These are phyloP conservation scores for Copidosoma floridanum DNA, from an alignment of 1,140 invertebrate species.

Conservation along the genomic window DNA sequence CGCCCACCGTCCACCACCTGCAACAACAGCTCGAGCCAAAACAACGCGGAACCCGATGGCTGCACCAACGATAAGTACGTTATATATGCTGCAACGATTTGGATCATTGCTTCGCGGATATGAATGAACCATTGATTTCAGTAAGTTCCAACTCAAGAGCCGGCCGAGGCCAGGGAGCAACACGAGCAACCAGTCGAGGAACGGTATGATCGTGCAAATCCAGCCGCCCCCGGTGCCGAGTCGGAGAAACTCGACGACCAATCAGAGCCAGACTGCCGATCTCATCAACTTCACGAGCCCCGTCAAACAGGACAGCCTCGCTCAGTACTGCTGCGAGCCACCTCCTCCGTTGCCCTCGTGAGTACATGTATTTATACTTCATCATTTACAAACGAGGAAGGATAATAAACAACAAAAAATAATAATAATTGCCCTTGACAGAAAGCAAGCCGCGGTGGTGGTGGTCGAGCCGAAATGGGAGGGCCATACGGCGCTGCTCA, in stretches of 20 bases:
- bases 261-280: constrained; percentile 60
- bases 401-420: no score
- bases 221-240: constrained; percentile 57
- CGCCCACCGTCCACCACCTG: constrained; percentile 14
- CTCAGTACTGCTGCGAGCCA: constrained; percentile 46
- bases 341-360: constrained; percentile 46
- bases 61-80: no score
- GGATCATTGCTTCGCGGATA: no score
- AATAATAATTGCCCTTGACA: no score
- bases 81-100: no score
- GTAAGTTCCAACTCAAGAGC: constrained; percentile 50
- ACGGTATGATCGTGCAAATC: constrained; percentile 52
- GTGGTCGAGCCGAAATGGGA: constrained; percentile 52
- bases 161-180: constrained; percentile 58
- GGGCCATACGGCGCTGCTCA: constrained; percentile 48
- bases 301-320: constrained; percentile 48
- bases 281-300: constrained; percentile 73
- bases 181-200: constrained; percentile 50
- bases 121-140: constrained; percentile 17
- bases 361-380: no score
- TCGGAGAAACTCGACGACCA: constrained; percentile 57
- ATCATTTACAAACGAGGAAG: no score
- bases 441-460: constrained; percentile 43
- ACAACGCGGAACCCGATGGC: constrained; percentile 32
- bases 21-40: constrained; percentile 31